These are phyloP conservation scores for Heliconius charithonia DNA, from an alignment of 2,888 invertebrate species.

Conservation along the genomic window DNA sequence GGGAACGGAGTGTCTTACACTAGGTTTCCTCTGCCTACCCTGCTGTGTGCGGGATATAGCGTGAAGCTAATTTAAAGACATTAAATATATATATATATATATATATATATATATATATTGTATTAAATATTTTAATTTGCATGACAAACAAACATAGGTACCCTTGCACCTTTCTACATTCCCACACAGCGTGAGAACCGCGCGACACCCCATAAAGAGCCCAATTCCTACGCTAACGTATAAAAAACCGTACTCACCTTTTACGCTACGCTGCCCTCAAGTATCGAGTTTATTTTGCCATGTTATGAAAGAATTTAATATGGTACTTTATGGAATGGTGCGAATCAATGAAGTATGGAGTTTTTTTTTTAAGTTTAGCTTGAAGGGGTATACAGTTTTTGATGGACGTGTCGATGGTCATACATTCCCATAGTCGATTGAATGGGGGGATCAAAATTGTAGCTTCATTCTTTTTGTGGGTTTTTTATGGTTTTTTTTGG, in stretches of 20 bases:
- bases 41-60: too few species aligned
- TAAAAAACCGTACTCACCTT: slow-evolving; percentile 65
- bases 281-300: slow-evolving; percentile 56
- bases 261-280: slow-evolving; percentile 62
- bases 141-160: slow-evolving; percentile 54
- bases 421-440: slow-evolving; percentile 77
- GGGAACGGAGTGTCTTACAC: too few species aligned
- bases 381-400: slow-evolving; percentile 54
- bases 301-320: slow-evolving; percentile 51
- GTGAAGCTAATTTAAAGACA: too few species aligned
- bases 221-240: slow-evolving; percentile 55
- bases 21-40: too few species aligned
- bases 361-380: slow-evolving; percentile 51
- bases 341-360: slow-evolving; percentile 59
- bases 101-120: too few species aligned
- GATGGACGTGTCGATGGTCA: slow-evolving; percentile 64
- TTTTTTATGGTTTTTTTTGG: slow-evolving; percentile 8
- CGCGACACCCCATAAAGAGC: slow-evolving; percentile 71
- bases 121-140: slow-evolving; percentile 46
- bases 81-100: too few species aligned
- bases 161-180: slow-evolving; percentile 79
- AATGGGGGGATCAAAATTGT: slow-evolving; percentile 67
- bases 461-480: slow-evolving; percentile 62
- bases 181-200: slow-evolving; percentile 81
- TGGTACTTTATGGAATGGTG: slow-evolving; percentile 64